Evolutionary conservation across 2,797 vertebrate species (phyloP), one percentile per base, ranked within the genome.

Genomic region (Sorex maritimensis): DNA sequence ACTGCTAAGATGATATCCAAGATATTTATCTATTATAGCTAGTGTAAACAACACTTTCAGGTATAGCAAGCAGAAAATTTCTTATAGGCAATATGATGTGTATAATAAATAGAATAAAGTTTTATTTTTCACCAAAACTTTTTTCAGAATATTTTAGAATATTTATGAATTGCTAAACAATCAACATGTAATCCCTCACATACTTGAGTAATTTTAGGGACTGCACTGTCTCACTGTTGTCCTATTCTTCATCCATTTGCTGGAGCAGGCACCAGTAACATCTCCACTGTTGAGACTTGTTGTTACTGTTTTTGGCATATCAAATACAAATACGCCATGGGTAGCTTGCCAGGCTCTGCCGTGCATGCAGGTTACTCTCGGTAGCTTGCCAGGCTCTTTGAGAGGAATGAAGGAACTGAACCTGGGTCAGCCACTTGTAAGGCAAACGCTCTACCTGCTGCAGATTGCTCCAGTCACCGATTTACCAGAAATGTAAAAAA

Each of bases 101-200:
- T 41, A 21, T 21, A 83, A 83, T 4, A 83, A 77, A 71, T 73
- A 24, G 63, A 75, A 52, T 44, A 5, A 34, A n/a, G 23, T 82
- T 94, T 82, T 44, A 77, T 77, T 91, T 24, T 82, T 82, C 23
- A 74, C 78, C 17, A 52, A 68, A 82, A 34, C 21, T 73, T 1
- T 67, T 87, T 24, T 63, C 2, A 30, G 19, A 19, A 6, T 88
- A 65, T 71, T 77, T 73, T 73, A 23, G n/a, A 63, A 72, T 73
- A 46, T 30, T 4, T 6, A 83, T 61, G 52, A 44, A 34, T 68
- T 58, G 49, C 30, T 77, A 86, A 83, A 21, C 17, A 83, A 69
- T 52, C n/a, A 30, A 30, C 68, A 7, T 58, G 19, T 67, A 69
- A 86, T 81, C 12, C 4, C 24, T n/a, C 2, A 0, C 52, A 44